Evolutionary conservation across 2,888 invertebrate species (phyloP), one percentile per base, ranked within the genome.

Genomic region (Entomobrya multifasciata): DNA sequence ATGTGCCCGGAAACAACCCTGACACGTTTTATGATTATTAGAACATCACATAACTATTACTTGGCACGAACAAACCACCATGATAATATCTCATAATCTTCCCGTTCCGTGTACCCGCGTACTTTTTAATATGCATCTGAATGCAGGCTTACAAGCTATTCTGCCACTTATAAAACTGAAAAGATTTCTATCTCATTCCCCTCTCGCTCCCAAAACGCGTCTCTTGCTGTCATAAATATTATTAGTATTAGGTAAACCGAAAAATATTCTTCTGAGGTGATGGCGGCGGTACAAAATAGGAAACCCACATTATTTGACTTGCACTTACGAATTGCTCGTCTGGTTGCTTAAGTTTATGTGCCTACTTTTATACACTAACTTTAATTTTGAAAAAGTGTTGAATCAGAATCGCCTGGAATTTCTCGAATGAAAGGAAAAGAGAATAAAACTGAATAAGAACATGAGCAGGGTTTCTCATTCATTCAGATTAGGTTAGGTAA

Each of bases 1-100:
- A 65, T 36, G 65, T 65, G 65, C 65, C 20, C 20, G 8, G 22
- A 52, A 52, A 44, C 30, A 74, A 57, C 65, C 77, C 78, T 77
- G 83, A 87, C 88, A 88, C 88, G 87, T 88, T 88, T 88, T 88
- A 88, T 79, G 88, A 88, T 88, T 88, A 88, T 88, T 87, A 85
- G 87, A 85, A 84, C 87, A 87, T 88, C 84, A 78, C 85, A 87
- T 83, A 88, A 87, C 88, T 87, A 87, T 88, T 87, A 87, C 80
- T 77, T 49, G 65, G 84, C 86, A 87, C 86, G 86, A 87, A 84
- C 84, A 78, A n/a, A n/a, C n/a, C n/a, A 52, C 78, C 74, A 65
- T 84, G 84, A 87, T 83, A 83, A 79, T 83, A 87, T 83, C 83
- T 81, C 86, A 80, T 65, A 65, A 65, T 77, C 76, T 49, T 44